Conservation (phyloP, 92 coral and sea anemone genomes). For the Palythoa caribaeorum region DNA sequence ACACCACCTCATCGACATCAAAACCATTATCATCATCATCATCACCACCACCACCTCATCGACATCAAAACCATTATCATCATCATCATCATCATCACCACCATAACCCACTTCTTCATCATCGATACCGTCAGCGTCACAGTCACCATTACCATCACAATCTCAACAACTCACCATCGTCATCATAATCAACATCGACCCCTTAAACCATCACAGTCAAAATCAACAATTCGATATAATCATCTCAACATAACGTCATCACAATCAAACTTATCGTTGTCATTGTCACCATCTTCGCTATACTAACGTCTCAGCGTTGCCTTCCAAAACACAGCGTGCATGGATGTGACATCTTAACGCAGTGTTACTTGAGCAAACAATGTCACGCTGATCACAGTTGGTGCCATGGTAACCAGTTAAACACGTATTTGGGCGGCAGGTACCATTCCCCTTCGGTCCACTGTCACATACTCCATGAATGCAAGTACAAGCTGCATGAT, state of each 20-base stretch:
- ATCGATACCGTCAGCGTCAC: neutral
- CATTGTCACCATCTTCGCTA: neutral
- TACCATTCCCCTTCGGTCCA: constrained; percentile 86
- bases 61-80: neutral
- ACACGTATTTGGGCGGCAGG: constrained; percentile 82
- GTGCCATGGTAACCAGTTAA: constrained; percentile 83
- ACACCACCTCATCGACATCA: no score
- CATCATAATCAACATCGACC: neutral
- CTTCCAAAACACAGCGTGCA: constrained; percentile 66
- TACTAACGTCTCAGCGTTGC: constrained; percentile 70
- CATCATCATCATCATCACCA: neutral
- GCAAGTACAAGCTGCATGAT: constrained; percentile 81
- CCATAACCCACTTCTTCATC: neutral
- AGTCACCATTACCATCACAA: neutral
- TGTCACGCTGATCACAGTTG: constrained; percentile 75
- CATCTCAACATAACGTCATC: neutral
- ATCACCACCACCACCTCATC: neutral
- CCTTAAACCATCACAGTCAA: constrained; percentile 33
- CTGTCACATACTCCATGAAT: constrained; percentile 82
- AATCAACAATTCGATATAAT: neutral
- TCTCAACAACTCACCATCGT: neutral
- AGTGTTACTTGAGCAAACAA: constrained; percentile 58
- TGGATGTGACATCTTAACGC: constrained; percentile 75
- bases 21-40: neutral
- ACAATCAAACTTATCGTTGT: neutral